Evolutionary conservation across 2,113 vertebrate species (phyloP).

Genomic region (Podarcis raffonei): DNA sequence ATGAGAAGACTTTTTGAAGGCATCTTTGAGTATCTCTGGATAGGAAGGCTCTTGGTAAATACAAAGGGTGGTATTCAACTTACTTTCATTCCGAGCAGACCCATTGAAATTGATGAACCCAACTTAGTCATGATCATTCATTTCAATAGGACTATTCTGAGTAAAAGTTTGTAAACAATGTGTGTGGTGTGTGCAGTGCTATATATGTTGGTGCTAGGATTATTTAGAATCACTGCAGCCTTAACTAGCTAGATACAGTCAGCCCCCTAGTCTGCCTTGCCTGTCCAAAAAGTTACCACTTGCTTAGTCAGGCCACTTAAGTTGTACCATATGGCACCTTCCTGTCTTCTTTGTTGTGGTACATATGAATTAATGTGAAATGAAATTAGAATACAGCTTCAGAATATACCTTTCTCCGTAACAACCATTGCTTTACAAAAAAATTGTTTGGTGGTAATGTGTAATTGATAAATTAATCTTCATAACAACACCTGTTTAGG

Average conservation of each 20-base stretch:
- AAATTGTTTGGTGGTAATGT: not conserved
- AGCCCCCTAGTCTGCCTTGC: not conserved
- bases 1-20: not conserved
- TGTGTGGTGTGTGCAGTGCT: not conserved
- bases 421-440: not conserved
- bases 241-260: not conserved
- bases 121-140: no score
- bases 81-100: not conserved
- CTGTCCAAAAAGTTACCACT: not conserved
- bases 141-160: no score
- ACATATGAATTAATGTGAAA: not conserved
- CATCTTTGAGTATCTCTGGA: not conserved
- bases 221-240: not conserved
- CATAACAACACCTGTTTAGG: not conserved
- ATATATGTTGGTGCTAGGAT: not conserved
- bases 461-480: slow-evolving; percentile 19
- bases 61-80: not conserved
- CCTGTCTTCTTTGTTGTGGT: not conserved
- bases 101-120: not conserved
- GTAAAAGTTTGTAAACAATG: not conserved
- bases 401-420: not conserved
- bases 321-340: not conserved
- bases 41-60: not conserved
- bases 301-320: not conserved
- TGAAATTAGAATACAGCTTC: not conserved